Evolutionary conservation across 2,113 vertebrate species (phyloP), one percentile per base, ranked within the genome.

Genomic region (Vulpes lagopus): DNA sequence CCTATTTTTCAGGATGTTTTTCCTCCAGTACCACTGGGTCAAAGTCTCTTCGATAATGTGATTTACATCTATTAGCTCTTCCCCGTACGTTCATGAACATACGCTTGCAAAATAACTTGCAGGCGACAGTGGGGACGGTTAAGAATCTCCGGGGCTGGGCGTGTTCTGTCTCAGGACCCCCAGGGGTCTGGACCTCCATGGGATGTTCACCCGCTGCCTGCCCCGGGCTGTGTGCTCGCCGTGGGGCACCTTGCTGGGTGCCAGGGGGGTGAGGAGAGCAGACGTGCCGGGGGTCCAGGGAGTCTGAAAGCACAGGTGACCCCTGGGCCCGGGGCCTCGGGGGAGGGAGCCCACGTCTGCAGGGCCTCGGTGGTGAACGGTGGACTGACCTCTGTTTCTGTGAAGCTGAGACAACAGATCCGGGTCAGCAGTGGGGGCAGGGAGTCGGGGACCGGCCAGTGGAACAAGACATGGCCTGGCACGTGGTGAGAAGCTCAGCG

Each of bases 371-470:
- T 19, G 19, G 27, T 62, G 67, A 9, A 11, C 53, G 8, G 25
- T 11, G n/a, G 17, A 19, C 6, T 30, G 35, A 32, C 14, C 22
- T 67, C n/a, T 2, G 19, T 20, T 19, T n/a, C 73, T 49, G 55
- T 38, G 79, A 64, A 59, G 71, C 23, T 15, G 79, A n/a, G 23
- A 12, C 1, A 12, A 1, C 19, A 27, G 17, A 17, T 2, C 2
- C 10, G 38, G 1, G 2, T 8, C 0, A 0, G 11, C 38, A 23
- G 8, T 12, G 16, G 64, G 35, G 11, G 14, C 32, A 15, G 60
- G 79, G 38, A n/a, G 9, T 3, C 22, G n/a, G 78, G 16, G 43
- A 6, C 6, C 1, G 25, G 49, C 30, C 14, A 16, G 11, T 17
- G 4, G 30, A 25, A 49, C 2, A 12, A 12, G 57, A 17, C 5